Conservation (phyloP, 2,888 invertebrate genomes). For the Trimorus sp. region DNA sequence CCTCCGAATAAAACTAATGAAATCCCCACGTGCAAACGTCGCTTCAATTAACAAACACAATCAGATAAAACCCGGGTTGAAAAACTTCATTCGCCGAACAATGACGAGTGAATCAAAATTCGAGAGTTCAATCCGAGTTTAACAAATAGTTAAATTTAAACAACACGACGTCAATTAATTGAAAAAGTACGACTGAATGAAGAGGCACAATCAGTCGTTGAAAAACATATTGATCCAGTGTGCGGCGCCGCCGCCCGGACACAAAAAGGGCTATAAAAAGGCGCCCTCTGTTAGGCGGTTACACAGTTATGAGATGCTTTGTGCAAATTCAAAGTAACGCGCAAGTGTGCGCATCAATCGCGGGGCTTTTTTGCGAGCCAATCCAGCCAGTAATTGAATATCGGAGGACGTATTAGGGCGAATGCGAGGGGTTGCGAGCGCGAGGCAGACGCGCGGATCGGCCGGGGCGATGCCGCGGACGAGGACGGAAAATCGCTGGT, state of each 20-base stretch:
- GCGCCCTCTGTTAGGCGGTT: constrained; percentile 44
- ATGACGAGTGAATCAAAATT: no score
- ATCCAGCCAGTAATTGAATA: constrained; percentile 79
- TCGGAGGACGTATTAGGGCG: constrained; percentile 67
- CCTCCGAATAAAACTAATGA: no score
- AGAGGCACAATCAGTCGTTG: constrained; percentile 56
- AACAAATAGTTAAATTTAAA: constrained; percentile 45
- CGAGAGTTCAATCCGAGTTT: background rate
- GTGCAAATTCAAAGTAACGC: constrained; percentile 57
- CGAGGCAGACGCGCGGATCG: constrained; percentile 71
- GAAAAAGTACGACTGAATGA: constrained; percentile 40
- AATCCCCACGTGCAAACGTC: no score
- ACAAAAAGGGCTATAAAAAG: constrained; percentile 34
- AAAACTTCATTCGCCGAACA: no score
- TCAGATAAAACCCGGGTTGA: no score
- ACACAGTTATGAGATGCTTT: constrained; percentile 61
- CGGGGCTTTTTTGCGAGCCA: constrained; percentile 69
- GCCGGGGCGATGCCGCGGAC: constrained; percentile 57
- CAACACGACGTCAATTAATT: constrained; percentile 51
- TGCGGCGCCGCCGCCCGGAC: constrained; percentile 19
- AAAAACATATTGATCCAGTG: constrained; percentile 51
- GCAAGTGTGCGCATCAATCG: constrained; percentile 63
- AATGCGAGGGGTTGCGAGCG: constrained; percentile 36
- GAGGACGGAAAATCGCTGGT: constrained; percentile 38
- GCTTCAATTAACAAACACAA: no score